Percentiles rank a stretch among this genome's conserved stretches.
phyloP scores from a whole-genome alignment of 2,888 invertebrate genomes.

The Axea sp. region DNA sequence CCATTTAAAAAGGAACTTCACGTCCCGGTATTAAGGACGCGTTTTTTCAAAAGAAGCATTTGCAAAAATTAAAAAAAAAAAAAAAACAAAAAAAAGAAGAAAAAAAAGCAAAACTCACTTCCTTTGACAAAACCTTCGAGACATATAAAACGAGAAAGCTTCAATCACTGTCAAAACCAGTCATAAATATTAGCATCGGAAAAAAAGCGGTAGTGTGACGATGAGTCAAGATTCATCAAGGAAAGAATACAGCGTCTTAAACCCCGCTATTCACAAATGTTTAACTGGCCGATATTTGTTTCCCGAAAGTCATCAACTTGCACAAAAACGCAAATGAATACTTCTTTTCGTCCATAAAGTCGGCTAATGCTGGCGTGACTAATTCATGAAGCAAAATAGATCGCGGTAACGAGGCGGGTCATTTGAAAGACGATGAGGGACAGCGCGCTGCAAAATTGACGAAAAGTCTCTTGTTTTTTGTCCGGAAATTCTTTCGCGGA shows the following conservation, averaged over 20 bases:
- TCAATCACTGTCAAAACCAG: background rate
- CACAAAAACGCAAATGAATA: background rate
- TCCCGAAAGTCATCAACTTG: background rate
- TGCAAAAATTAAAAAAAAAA: too few relatives aligned
- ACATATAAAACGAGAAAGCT: background rate
- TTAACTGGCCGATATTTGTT: background rate
- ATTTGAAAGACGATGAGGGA: constrained; percentile 1
- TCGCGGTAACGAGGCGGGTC: background rate
- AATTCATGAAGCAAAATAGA: constrained; percentile 1
- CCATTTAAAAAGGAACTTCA: too few relatives aligned
- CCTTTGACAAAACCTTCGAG: background rate
- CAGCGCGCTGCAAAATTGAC: background rate
- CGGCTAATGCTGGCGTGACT: background rate
- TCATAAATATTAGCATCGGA: background rate
- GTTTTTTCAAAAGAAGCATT: too few relatives aligned
- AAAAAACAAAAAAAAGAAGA: too few relatives aligned
- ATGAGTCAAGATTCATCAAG: background rate
- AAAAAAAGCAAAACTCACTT: background rate
- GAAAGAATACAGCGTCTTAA: background rate
- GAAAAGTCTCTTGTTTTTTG: background rate
- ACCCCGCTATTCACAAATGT: background rate
- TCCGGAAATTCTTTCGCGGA: background rate
- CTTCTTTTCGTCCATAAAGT: background rate
- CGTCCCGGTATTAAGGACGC: too few relatives aligned
- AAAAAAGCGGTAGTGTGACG: background rate